Conservation (phyloP, 2,113 vertebrate species). For the Cepphus grylle region DNA sequence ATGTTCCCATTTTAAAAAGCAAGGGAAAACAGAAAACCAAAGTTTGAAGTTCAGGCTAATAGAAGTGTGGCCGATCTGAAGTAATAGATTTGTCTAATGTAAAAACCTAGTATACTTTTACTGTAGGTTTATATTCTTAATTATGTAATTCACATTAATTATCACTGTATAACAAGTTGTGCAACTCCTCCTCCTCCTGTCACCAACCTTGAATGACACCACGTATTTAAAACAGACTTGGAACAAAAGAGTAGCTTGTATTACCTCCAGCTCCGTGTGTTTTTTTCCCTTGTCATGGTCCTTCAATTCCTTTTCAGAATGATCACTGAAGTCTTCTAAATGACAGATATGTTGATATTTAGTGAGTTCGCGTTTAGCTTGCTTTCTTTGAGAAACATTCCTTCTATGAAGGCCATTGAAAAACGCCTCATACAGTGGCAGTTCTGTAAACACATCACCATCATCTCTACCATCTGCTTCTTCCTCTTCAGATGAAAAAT, state of each 20-base stretch:
- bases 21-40: neutral
- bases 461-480: conserved; percentile 37
- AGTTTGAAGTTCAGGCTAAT: neutral
- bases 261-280: conserved; percentile 69
- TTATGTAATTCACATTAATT: neutral
- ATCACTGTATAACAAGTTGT: neutral
- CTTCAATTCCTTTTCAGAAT: conserved; percentile 19
- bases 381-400: conserved; percentile 40
- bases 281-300: conserved; percentile 62
- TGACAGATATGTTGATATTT: conserved; percentile 7
- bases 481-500: conserved; percentile 65
- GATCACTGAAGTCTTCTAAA: neutral
- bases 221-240: neutral
- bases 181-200: neutral
- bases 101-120: neutral
- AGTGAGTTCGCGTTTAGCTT: conserved; percentile 6
- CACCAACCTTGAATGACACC: neutral
- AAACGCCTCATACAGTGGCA: conserved; percentile 34
- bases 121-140: neutral
- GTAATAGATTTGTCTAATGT: neutral
- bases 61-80: neutral
- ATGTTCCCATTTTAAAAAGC: neutral
- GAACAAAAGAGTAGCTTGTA: neutral
- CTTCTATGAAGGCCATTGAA: conserved; percentile 18
- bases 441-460: conserved; percentile 67